Evolutionary conservation across 2,113 vertebrate genomes (phyloP).

Genomic region (Nymphicus hollandicus): DNA sequence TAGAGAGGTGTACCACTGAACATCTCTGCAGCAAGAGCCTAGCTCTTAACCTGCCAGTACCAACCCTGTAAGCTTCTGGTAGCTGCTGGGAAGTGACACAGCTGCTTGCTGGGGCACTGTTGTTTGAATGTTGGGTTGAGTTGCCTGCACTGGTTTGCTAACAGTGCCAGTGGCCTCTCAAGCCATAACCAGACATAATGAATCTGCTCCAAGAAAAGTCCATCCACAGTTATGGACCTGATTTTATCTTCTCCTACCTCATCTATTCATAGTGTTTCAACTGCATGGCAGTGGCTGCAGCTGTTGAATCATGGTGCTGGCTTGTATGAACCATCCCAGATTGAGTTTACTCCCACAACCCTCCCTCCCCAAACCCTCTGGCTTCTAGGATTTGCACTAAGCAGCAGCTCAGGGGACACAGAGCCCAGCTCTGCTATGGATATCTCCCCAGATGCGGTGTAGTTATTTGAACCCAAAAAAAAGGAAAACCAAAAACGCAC

Average conservation of each 20-base stretch:
- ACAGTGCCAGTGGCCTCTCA: neutral
- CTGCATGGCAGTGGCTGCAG: neutral
- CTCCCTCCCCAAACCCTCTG: neutral
- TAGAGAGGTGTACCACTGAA: fast-evolving
- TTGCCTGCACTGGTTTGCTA: neutral
- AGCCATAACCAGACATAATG: neutral
- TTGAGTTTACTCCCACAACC: neutral
- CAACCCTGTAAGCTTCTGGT: neutral
- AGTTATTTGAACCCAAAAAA: neutral
- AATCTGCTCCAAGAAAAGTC: neutral
- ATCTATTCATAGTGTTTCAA: neutral
- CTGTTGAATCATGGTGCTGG: neutral
- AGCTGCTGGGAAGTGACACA: neutral
- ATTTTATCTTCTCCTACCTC: neutral
- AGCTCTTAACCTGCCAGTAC: neutral
- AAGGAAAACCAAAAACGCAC: neutral
- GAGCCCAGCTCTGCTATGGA: neutral
- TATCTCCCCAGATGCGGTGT: neutral
- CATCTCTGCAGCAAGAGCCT: neutral
- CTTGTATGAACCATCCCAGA: neutral
- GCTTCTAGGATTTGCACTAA: neutral
- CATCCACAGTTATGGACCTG: neutral
- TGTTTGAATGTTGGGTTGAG: neutral
- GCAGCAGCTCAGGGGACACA: neutral
- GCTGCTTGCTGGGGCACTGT: neutral